These are phyloP conservation scores for Acanthosoma haemorrhoidale DNA, from an alignment of 2,888 invertebrate species.

Conservation along the genomic window DNA sequence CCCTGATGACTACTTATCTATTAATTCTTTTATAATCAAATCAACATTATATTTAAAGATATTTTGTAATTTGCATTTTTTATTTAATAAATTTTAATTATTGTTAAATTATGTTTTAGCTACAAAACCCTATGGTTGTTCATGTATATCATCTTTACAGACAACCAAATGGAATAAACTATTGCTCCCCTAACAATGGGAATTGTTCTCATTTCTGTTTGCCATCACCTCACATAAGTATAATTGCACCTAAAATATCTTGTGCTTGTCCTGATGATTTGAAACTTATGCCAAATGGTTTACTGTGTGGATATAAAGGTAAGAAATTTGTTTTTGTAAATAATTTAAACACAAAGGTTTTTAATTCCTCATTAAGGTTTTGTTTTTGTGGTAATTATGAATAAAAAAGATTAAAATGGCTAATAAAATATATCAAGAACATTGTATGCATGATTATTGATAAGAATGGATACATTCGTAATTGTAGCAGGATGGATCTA, in stretches of 20 bases:
- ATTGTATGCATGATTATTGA: no score
- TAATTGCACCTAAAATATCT: conserved; percentile 47
- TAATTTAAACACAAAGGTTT: no score
- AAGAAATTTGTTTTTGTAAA: neutral
- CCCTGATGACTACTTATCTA: no score
- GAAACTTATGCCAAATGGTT: conserved; percentile 67
- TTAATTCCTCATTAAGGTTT: no score
- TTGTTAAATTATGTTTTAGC: conserved; percentile 61
- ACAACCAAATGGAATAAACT: conserved; percentile 85
- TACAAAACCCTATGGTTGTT: conserved; percentile 89
- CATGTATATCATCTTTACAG: conserved; percentile 92
- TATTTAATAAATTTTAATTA: neutral
- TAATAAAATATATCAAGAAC: no score
- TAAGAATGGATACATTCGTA: no score
- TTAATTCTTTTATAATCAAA: no score
- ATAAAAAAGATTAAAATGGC: no score
- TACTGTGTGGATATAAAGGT: conserved; percentile 57
- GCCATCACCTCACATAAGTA: conserved; percentile 51
- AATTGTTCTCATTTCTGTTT: conserved; percentile 90
- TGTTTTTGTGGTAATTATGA: no score
- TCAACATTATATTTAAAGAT: no score
- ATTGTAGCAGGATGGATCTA: no score
- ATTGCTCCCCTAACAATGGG: conserved; percentile 77
- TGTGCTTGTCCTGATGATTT: conserved; percentile 87
- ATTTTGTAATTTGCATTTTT: neutral